Conservation (phyloP, 37 sponge, comb jelly and placozoan genomes). For the Geodia barretti region DNA sequence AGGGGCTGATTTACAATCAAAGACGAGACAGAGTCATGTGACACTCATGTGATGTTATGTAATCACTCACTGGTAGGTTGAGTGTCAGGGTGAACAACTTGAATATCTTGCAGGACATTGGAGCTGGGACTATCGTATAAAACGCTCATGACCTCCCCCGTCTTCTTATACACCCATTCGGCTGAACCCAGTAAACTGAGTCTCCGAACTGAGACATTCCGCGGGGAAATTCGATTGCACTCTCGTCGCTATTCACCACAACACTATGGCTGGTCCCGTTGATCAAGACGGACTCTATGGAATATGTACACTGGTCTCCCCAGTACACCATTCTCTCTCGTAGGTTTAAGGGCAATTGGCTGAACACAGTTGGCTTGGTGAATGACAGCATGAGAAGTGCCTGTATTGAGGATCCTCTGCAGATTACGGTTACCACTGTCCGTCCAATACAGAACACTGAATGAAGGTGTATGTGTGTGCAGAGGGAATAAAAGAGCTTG, state of each 20-base stretch:
- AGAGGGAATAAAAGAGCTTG: too few relatives aligned
- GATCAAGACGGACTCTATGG: not conserved
- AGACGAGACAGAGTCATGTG: too few relatives aligned
- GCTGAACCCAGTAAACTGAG: not conserved
- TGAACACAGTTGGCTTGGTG: not conserved
- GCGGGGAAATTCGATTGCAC: not conserved
- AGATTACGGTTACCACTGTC: not conserved
- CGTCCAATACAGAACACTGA: not conserved
- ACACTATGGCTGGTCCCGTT: not conserved
- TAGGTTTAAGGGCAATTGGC: not conserved
- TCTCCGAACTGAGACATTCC: not conserved
- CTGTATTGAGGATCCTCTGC: not conserved
- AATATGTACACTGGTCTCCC: not conserved
- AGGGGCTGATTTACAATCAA: too few relatives aligned
- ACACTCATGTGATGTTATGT: too few relatives aligned
- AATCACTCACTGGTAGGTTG: not conserved
- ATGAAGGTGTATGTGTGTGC: too few relatives aligned
- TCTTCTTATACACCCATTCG: not conserved
- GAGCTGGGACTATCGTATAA: not conserved
- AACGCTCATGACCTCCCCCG: not conserved
- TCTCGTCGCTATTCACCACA: not conserved
- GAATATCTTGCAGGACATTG: not conserved
- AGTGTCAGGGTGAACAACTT: not conserved
- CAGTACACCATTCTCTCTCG: not conserved
- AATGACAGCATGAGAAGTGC: not conserved